Evolutionary conservation across 2,797 vertebrate genomes (phyloP), one percentile per base, ranked within the genome.

Genomic region (Aphelocoma californica): DNA sequence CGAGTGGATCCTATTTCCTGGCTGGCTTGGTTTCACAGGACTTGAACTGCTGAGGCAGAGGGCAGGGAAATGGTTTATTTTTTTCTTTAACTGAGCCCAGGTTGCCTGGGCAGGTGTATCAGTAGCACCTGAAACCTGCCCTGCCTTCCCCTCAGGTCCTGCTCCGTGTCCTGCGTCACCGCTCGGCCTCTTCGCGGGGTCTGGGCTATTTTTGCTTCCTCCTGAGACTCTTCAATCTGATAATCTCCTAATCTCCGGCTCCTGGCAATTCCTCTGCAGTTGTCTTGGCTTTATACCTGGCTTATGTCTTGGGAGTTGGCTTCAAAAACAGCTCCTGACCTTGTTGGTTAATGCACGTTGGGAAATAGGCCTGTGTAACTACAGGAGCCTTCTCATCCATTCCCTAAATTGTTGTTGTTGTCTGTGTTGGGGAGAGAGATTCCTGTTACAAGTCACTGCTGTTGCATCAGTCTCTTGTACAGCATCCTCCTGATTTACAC

Each of bases 211-310:
- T 94, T 80, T 83, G 78, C 72, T 90, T 86, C 94, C 88, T 88
- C 48, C 72, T 82, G 93, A 86, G 69, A 62, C 77, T 90, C 61
- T 92, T 83, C 92, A 92, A 93, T 92, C 94, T 88, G 86, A 86
- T 96, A 95, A 97, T 95, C 94, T 95, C 67, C 87, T 97, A 95
- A 96, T 96, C 92, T 83, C 61, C 61, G 82, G 87, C 31, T 92
- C 87, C 88, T 48, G 69, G 74, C 64, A 45, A 57, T 86, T 88
- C 95, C n/a, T 86, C 86, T 74, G 44, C 54, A 26, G 54, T 91
- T 90, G 66, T 66, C 73, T 95, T 94, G 81, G 86, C 88, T 88
- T 95, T 89, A 84, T 64, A 96, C 95, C 92, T 95, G 94, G 73
- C 6, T 96, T 96, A 93, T 6, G 42, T 81, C 72, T 57, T 70